A percentile compares a stretch with the other conserved stretches of the same genome.
phyloP scores from a whole-genome alignment of 2,888 invertebrate genomes.

The Rambutsinella grinnellia region DNA sequence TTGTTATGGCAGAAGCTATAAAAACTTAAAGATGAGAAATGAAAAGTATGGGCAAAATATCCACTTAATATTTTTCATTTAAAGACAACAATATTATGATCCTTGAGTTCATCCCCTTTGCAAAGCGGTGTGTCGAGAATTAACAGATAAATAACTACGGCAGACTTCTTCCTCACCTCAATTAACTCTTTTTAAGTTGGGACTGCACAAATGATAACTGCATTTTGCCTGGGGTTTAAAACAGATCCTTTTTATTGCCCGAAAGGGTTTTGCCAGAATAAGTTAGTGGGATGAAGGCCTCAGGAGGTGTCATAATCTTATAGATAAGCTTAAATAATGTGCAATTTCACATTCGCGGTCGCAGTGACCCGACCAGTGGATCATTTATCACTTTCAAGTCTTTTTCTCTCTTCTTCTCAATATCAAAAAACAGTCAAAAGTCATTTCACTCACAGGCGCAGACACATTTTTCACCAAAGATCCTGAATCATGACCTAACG shows the following conservation, averaged over 20 bases:
- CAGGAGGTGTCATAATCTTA: neutral
- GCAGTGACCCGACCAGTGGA: neutral
- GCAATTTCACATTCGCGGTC: neutral
- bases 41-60: neutral
- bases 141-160: too few relatives aligned
- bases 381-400: neutral
- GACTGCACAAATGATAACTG: neutral
- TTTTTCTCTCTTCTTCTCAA: too few relatives aligned
- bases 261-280: too few relatives aligned
- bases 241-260: too few relatives aligned
- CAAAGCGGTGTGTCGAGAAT: neutral
- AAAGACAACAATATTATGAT: neutral
- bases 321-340: neutral
- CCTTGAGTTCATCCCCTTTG: neutral
- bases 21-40: neutral
- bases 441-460: neutral
- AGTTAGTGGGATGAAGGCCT: neutral
- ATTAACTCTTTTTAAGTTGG: neutral
- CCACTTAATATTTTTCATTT: neutral
- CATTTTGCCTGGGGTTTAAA: too few relatives aligned
- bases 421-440: neutral
- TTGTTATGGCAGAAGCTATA: constrained; percentile 9
- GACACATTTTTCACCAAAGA: neutral
- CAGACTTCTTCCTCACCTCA: neutral
- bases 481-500: constrained; percentile 33